Percentiles rank a stretch among this genome's conserved stretches.
Conservation (phyloP, 2,888 invertebrate genomes). For the Unio delphinus region DNA sequence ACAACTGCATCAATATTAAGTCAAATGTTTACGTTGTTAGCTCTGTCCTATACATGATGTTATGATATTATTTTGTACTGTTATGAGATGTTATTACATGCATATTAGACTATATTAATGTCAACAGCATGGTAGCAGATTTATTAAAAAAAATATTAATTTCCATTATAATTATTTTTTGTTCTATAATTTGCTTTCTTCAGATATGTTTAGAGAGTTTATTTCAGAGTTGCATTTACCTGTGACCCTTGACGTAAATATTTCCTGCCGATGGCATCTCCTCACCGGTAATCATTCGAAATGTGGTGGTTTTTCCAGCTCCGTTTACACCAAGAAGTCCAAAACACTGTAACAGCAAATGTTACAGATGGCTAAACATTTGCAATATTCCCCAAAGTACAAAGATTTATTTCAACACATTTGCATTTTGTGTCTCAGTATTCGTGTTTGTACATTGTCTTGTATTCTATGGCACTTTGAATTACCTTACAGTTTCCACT, state of each 20-base stretch:
- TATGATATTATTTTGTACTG: too few relatives aligned
- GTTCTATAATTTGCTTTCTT: background rate
- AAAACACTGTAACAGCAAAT: constrained; percentile 77
- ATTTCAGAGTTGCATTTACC: constrained; percentile 40
- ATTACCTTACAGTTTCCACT: too few relatives aligned
- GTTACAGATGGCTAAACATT: background rate
- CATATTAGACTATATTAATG: background rate
- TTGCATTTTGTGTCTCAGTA: too few relatives aligned
- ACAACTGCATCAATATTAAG: too few relatives aligned
- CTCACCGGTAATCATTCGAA: constrained; percentile 79
- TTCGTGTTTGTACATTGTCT: too few relatives aligned
- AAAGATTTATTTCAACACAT: too few relatives aligned
- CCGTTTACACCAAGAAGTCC: constrained; percentile 80
- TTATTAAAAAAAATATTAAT: too few relatives aligned
- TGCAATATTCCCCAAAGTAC: background rate
- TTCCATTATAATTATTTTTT: too few relatives aligned
- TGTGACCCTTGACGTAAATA: constrained; percentile 72
- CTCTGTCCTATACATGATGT: too few relatives aligned
- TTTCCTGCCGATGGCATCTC: constrained; percentile 72
- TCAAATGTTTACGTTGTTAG: too few relatives aligned
- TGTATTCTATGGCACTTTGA: too few relatives aligned
- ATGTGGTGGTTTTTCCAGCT: constrained; percentile 81
- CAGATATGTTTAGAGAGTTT: background rate
- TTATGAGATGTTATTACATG: too few relatives aligned
- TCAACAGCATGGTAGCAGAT: background rate